A percentile compares a stretch with the other conserved stretches of the same genome.
These are phyloP conservation scores for Prunella strophiata DNA, from an alignment of 2,797 vertebrate genomes.

Conservation along the genomic window DNA sequence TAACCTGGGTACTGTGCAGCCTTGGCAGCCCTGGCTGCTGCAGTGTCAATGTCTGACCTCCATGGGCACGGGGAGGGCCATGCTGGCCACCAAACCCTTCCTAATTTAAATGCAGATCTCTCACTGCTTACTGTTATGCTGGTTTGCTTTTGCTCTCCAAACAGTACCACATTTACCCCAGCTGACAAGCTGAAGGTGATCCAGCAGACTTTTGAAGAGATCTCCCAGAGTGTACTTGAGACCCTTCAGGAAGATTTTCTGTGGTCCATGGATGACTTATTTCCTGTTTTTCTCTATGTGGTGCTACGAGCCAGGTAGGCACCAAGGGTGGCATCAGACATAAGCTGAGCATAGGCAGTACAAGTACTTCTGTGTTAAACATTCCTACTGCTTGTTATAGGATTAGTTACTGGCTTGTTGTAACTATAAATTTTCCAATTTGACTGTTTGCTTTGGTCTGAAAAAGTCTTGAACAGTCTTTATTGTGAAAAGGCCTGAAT, in stretches of 20 bases:
- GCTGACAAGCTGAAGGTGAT: constrained; percentile 97
- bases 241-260: constrained; percentile 92
- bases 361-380: not conserved
- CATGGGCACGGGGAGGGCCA: fast-evolving
- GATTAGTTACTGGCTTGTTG: not conserved
- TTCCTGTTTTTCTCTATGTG: constrained; percentile 97
- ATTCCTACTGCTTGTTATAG: not conserved
- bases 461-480: not conserved
- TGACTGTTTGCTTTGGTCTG: not conserved
- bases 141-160: not conserved
- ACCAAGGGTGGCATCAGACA: not conserved
- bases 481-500: not conserved
- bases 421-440: not conserved
- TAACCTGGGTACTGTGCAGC: not conserved
- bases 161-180: constrained; percentile 96
- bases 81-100: not conserved
- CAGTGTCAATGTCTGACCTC: not conserved
- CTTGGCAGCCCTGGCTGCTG: not conserved
- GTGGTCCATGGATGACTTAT: constrained; percentile 99
- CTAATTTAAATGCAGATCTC: not conserved
- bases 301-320: constrained; percentile 93
- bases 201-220: constrained; percentile 97
- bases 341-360: not conserved
- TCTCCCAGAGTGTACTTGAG: constrained; percentile 90
- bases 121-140: not conserved